phyloP scores from a whole-genome alignment of 2,113 vertebrate species.

The Erinaceus europaeus region DNA sequence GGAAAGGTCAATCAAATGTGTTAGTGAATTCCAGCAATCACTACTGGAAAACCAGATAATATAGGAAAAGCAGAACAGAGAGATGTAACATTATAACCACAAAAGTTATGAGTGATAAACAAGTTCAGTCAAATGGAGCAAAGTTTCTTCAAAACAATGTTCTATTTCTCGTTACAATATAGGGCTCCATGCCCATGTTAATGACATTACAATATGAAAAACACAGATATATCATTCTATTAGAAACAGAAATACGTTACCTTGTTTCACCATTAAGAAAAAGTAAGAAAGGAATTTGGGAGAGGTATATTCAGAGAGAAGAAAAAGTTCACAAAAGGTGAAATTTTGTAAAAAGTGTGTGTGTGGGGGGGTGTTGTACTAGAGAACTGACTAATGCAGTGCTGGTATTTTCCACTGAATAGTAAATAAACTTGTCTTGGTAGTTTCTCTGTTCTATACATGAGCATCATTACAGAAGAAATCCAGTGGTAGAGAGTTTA shows the following conservation, averaged over 20 bases:
- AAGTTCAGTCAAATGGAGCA: not conserved
- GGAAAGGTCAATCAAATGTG: not conserved
- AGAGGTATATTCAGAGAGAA: not conserved
- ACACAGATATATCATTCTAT: not conserved
- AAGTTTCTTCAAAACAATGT: not conserved
- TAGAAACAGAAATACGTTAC: not conserved
- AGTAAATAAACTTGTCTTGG: not conserved
- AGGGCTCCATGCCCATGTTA: not conserved
- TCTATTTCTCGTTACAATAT: not conserved
- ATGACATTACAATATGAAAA: not conserved
- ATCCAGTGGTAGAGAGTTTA: not conserved
- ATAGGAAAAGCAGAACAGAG: not conserved
- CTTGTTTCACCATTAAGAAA: not conserved
- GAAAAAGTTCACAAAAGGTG: not conserved
- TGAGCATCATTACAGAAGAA: not conserved
- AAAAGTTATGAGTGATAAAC: not conserved
- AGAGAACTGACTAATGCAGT: not conserved
- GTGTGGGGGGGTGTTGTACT: not conserved
- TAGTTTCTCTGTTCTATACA: not conserved
- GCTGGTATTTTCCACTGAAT: not conserved
- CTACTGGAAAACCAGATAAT: not conserved
- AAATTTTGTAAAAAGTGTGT: not conserved
- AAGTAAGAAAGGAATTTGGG: not conserved
- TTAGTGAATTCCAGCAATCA: not conserved
- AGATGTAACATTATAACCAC: not conserved